Conservation (phyloP, 1,140 invertebrate genomes). For the Antheraea mylitta region DNA sequence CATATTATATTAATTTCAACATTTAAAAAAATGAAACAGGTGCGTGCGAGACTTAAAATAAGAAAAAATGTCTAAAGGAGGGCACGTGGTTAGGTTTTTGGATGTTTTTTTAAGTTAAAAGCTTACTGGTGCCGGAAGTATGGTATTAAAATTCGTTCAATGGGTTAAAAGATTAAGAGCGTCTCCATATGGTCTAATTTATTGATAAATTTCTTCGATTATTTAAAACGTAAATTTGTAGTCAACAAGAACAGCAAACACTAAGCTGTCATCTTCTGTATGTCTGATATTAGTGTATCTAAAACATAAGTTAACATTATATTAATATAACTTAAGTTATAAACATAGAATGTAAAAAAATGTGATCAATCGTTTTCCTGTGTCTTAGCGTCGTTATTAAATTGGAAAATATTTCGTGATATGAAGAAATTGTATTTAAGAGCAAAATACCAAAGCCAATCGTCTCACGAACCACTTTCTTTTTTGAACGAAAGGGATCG, state of each 20-base stretch:
- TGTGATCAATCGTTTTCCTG: too few relatives aligned
- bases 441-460: too few relatives aligned
- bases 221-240: not conserved
- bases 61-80: conserved; percentile 2
- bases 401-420: too few relatives aligned
- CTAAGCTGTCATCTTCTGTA: too few relatives aligned
- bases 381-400: too few relatives aligned
- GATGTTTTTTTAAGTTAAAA: conserved; percentile 22
- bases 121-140: conserved; percentile 30
- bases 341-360: too few relatives aligned
- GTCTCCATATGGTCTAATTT: conserved; percentile 30
- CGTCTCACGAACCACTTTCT: not conserved
- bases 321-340: too few relatives aligned
- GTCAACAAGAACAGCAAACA: too few relatives aligned
- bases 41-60: conserved; percentile 23
- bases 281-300: too few relatives aligned
- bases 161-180: conserved; percentile 34
- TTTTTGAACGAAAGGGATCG: not conserved
- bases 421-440: too few relatives aligned
- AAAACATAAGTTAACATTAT: too few relatives aligned
- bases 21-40: conserved; percentile 13
- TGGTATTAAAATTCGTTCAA: conserved; percentile 42
- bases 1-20: too few relatives aligned
- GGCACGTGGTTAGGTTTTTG: conserved; percentile 41
- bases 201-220: conserved; percentile 11